phyloP scores from a whole-genome alignment of 2,797 vertebrate species.

The Lutjanus argentimaculatus region DNA sequence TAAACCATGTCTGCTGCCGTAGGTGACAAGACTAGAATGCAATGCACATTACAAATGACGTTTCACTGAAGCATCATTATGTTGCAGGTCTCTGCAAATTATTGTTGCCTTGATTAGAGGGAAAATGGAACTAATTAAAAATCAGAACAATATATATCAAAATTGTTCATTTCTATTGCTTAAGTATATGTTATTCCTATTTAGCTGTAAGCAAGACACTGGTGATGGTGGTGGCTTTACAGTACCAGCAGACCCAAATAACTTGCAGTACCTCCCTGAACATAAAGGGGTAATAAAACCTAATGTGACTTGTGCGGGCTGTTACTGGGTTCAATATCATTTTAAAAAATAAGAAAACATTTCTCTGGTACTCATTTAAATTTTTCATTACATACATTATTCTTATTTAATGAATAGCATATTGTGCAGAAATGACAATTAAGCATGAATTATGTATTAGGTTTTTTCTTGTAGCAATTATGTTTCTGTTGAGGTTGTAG shows the following conservation, averaged over 20 bases:
- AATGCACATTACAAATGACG: not conserved
- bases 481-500: not conserved
- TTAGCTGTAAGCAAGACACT: not conserved
- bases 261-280: too few species aligned
- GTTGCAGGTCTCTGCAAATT: not conserved
- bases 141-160: not conserved
- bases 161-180: not conserved
- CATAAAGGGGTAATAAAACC: not conserved
- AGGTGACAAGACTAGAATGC: slow-evolving; percentile 1
- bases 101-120: not conserved
- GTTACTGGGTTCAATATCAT: not conserved
- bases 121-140: not conserved
- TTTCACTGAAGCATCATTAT: not conserved
- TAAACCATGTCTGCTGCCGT: not conserved
- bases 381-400: not conserved
- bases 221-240: not conserved
- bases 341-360: not conserved
- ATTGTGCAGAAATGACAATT: not conserved
- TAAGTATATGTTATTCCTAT: not conserved
- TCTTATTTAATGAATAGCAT: not conserved
- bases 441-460: not conserved
- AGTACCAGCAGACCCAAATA: not conserved
- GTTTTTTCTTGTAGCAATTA: not conserved
- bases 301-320: not conserved
- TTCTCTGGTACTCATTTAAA: not conserved